Evolutionary conservation across 2,113 vertebrate species (phyloP).

Genomic region (Cervus canadensis): DNA sequence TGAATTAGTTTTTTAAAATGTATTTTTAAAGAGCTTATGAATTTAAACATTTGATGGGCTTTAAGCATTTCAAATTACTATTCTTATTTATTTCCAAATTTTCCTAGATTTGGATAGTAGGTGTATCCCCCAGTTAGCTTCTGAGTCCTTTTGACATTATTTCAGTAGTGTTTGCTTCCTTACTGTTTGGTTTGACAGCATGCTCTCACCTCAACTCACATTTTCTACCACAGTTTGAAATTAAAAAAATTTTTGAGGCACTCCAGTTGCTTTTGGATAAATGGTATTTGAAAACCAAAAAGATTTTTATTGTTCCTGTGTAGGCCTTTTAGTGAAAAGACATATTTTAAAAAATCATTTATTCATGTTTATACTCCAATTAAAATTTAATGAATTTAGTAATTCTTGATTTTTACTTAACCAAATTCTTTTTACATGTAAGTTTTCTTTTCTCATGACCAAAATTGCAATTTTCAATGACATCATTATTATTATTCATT

Average conservation of each 20-base stretch:
- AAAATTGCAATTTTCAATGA: background rate
- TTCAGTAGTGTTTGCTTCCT: background rate
- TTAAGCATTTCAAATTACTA: background rate
- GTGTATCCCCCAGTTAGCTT: no score
- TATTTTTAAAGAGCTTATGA: background rate
- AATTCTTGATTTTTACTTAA: background rate
- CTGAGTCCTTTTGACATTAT: background rate
- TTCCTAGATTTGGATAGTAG: background rate
- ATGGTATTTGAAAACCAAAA: background rate
- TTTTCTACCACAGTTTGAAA: background rate
- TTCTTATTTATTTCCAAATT: background rate
- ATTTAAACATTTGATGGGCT: background rate
- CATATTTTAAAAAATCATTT: background rate
- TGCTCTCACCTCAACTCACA: background rate
- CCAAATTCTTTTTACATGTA: background rate
- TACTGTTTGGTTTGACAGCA: background rate
- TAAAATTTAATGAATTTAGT: background rate
- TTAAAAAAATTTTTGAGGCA: background rate
- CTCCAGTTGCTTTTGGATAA: background rate
- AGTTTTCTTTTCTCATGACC: background rate
- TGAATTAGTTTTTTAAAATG: background rate
- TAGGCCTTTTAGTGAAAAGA: background rate
- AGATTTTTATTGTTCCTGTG: background rate
- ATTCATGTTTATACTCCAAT: background rate
- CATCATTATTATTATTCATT: background rate